Base-by-base conservation (phyloP, 2,113 vertebrate species). In the Macroglossus sobrinus region DNA sequence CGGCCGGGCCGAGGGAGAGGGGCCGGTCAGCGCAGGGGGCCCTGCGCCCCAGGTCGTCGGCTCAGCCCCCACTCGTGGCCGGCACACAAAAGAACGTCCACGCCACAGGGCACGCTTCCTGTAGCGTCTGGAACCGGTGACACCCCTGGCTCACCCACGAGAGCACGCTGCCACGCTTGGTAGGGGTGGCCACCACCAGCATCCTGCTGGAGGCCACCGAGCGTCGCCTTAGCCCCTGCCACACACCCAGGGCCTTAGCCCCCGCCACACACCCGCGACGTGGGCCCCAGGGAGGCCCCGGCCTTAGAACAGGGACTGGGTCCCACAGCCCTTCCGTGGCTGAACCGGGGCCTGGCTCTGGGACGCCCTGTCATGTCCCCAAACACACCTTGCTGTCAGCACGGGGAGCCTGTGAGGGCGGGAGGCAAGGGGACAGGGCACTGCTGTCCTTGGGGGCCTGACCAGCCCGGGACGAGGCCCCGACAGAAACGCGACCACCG, bases 251-350 rank as follows among this genome's bases (percentile, higher is more conserved):
- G n/a, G n/a, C n/a, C n/a, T n/a, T n/a, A n/a, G n/a, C n/a, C n/a
- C n/a, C n/a, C n/a, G n/a, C n/a, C n/a, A n/a, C n/a, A n/a, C n/a
- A n/a, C n/a, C n/a, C n/a, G n/a, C 0, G 10, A 14, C 28, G 1
- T 0, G 1, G 66, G 63, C 10, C 11, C 0, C 1, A 0, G 47
- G 0, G 47, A 33, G 16, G 38, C 4, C 57, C 38, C 13, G 0
- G 0, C 2, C 22, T 0, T 3, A 38, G 7, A 5, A 38, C 0
- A 0, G 38, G 53, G 61, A 15, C 35, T 7, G 4, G 7, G 9
- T 2, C 15, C 12, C 18, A 6, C 12, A 7, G 59, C 40, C 53
- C 79, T 6, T 1, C 26, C 0, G 1, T 0, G 33, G 35, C 14
- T 0, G 9, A 33, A 50, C 11, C 0, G 69, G 43, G 33, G 22